Conservation (phyloP, 2,113 vertebrate species). For the Gorsachius goisagi region DNA sequence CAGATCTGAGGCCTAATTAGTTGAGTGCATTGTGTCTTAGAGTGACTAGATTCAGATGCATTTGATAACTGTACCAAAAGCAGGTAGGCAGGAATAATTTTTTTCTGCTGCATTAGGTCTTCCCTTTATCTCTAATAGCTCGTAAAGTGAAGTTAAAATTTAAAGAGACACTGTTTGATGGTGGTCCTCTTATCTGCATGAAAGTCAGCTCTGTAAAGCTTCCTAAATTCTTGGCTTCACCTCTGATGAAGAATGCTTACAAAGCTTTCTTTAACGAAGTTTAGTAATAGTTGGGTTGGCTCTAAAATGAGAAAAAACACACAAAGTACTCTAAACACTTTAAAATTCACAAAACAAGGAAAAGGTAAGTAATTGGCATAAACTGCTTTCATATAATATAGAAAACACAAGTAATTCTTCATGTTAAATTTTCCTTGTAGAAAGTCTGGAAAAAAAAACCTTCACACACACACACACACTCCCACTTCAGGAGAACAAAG, state of each 20-base stretch:
- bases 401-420: background rate
- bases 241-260: background rate
- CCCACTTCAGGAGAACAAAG: background rate
- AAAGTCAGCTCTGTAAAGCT: background rate
- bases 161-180: background rate
- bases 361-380: background rate
- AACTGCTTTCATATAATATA: background rate
- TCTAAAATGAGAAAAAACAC: background rate
- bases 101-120: background rate
- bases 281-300: background rate
- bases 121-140: background rate
- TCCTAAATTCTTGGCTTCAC: background rate
- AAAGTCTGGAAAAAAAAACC: background rate
- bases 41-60: background rate
- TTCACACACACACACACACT: too few species aligned
- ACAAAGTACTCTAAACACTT: background rate
- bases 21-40: background rate
- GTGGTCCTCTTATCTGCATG: background rate
- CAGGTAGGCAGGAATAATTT: background rate
- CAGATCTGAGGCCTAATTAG: background rate
- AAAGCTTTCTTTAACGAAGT: background rate
- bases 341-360: background rate
- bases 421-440: background rate
- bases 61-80: background rate
- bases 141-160: background rate